Percentiles rank a stretch among this genome's conserved stretches.
Conservation (phyloP, 2,797 vertebrate genomes). For the Alcedo quadribrachys region DNA sequence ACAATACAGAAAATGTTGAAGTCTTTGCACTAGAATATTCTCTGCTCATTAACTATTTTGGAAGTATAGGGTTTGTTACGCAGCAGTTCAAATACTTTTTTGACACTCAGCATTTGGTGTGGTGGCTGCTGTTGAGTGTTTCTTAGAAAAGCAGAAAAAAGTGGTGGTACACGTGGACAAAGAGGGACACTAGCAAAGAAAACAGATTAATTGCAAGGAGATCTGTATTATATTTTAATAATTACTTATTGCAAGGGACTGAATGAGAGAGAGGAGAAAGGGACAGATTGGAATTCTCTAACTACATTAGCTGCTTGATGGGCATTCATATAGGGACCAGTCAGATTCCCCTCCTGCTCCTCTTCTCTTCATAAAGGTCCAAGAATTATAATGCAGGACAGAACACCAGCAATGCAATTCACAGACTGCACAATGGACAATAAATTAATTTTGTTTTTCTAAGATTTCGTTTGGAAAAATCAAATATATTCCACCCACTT, state of each 20-base stretch:
- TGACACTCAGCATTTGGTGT: background rate
- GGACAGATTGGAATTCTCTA: background rate
- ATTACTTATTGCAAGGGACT: background rate
- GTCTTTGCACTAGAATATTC: background rate
- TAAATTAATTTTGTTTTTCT: background rate
- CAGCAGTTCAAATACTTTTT: background rate
- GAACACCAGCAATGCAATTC: background rate
- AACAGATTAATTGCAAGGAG: background rate
- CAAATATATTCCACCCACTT: background rate
- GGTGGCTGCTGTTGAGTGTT: background rate
- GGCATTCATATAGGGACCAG: background rate
- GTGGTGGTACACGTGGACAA: background rate
- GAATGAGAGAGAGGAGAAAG: background rate
- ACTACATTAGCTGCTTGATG: background rate
- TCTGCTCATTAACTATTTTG: background rate
- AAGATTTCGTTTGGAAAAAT: background rate
- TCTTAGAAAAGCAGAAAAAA: background rate
- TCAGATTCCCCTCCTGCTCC: background rate
- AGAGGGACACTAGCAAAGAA: background rate
- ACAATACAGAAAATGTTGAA: background rate
- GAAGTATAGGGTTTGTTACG: background rate
- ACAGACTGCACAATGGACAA: background rate
- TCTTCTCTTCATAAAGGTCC: background rate
- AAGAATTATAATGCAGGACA: background rate
- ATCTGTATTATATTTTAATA: background rate